Evolutionary conservation across 2,888 invertebrate genomes (phyloP).

Genomic region (Melangyna quadrimaculata): DNA sequence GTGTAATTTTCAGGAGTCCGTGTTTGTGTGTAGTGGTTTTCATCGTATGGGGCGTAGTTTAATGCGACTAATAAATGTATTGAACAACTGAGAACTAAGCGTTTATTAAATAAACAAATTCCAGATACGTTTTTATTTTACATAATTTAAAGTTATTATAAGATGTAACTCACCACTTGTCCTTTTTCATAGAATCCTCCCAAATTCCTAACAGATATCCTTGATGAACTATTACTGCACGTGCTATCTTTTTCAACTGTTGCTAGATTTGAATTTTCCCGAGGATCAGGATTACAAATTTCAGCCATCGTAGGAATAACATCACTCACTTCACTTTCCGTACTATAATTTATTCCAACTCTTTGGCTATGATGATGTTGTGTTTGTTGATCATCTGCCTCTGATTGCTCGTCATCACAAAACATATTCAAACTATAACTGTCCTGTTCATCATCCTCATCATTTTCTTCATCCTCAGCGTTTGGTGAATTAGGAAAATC

Average conservation of each 20-base stretch:
- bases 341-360: not conserved
- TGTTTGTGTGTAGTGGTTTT: no score
- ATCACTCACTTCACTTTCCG: constrained; percentile 6
- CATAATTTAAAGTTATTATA: not conserved
- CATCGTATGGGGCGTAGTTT: no score
- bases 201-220: constrained; percentile 44
- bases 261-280: constrained; percentile 1
- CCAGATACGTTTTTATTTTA: no score
- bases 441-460: constrained; percentile 47
- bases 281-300: not conserved
- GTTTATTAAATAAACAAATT: no score
- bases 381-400: not conserved
- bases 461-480: constrained; percentile 1
- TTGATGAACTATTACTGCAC: constrained; percentile 45
- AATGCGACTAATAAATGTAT: no score
- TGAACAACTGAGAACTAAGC: no score
- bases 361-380: not conserved
- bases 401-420: constrained; percentile 37
- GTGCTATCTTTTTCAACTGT: constrained; percentile 24
- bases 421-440: constrained; percentile 40
- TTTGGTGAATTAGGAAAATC: constrained; percentile 46
- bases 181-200: constrained; percentile 25
- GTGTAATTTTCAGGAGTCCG: no score
- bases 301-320: not conserved
- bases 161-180: constrained; percentile 34